These are phyloP conservation scores for Lophius americanus DNA, from an alignment of 2,797 vertebrate genomes.

Conservation along the genomic window DNA sequence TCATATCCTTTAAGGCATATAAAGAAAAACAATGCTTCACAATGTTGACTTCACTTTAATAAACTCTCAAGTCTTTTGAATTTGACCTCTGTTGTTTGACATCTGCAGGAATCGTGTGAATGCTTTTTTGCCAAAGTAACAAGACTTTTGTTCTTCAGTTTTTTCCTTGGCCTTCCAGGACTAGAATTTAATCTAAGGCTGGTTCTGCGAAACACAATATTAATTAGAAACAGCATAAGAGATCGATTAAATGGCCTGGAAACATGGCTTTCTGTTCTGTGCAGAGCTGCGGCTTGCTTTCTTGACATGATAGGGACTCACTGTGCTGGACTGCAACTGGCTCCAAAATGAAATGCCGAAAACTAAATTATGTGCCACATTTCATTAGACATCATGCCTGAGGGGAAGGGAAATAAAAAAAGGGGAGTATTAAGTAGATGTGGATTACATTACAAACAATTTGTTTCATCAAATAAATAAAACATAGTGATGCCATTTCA, in stretches of 20 bases:
- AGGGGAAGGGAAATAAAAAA: neutral
- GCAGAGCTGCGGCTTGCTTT: conserved; percentile 23
- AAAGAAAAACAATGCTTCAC: conserved; percentile 1
- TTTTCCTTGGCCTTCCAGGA: conserved; percentile 36
- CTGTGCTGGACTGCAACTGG: conserved; percentile 46
- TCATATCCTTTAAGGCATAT: conserved; percentile 3
- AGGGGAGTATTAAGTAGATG: conserved; percentile 11
- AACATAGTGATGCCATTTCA: neutral
- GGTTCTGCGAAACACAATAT: conserved; percentile 37
- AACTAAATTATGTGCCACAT: conserved; percentile 33
- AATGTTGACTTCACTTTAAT: neutral
- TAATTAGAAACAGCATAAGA: conserved; percentile 35
- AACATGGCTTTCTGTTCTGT: conserved; percentile 41
- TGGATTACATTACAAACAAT: conserved; percentile 19
- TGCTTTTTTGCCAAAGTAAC: conserved; percentile 14
- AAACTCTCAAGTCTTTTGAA: neutral
- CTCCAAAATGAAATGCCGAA: conserved; percentile 15
- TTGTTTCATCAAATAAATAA: neutral
- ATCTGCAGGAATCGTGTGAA: neutral
- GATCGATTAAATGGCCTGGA: conserved; percentile 57
- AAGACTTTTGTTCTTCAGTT: conserved; percentile 27
- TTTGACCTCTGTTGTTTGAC: neutral
- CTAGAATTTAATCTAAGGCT: conserved; percentile 59
- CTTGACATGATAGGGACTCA: conserved; percentile 41
- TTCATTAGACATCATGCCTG: conserved; percentile 19